Conservation (phyloP, 2,888 invertebrate genomes). For the Drosophila borealis region DNA sequence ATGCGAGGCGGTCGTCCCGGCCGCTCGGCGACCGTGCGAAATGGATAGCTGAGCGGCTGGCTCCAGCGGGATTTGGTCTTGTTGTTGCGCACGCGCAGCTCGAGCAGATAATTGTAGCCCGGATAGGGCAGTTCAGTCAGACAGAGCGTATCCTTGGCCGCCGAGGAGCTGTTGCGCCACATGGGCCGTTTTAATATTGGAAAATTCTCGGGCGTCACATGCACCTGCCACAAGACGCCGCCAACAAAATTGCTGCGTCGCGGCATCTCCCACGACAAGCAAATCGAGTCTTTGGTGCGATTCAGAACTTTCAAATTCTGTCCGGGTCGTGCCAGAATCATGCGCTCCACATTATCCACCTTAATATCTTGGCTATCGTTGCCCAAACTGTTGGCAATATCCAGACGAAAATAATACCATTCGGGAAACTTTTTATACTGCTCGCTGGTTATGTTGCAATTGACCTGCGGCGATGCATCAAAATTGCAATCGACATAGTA, state of each 20-base stretch:
- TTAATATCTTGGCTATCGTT: constrained; percentile 77
- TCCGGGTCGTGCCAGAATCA: constrained; percentile 77
- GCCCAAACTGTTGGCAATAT: constrained; percentile 88
- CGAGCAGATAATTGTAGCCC: constrained; percentile 87
- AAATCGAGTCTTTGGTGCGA: constrained; percentile 71
- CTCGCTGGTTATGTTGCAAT: constrained; percentile 77
- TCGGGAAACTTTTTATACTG: constrained; percentile 85
- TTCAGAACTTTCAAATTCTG: constrained; percentile 65
- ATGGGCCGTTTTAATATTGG: constrained; percentile 34
- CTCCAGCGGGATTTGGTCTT: constrained; percentile 88
- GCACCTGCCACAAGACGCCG: constrained; percentile 79
- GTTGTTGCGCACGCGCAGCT: constrained; percentile 87
- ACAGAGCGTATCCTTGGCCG: constrained; percentile 64
- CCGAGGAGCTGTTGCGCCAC: constrained; percentile 59
- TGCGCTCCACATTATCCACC: constrained; percentile 67
- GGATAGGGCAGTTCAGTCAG: constrained; percentile 75
- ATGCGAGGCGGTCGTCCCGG: constrained; percentile 90
- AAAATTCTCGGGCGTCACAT: constrained; percentile 68
- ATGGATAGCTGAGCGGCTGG: constrained; percentile 87
- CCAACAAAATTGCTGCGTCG: constrained; percentile 69
- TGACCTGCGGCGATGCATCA: constrained; percentile 66
- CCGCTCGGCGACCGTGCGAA: constrained; percentile 86
- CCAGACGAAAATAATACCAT: constrained; percentile 87
- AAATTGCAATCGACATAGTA: constrained; percentile 72
- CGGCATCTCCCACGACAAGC: constrained; percentile 76